phyloP scores from a whole-genome alignment of 2,888 invertebrate genomes.

The Pandemis corylana region DNA sequence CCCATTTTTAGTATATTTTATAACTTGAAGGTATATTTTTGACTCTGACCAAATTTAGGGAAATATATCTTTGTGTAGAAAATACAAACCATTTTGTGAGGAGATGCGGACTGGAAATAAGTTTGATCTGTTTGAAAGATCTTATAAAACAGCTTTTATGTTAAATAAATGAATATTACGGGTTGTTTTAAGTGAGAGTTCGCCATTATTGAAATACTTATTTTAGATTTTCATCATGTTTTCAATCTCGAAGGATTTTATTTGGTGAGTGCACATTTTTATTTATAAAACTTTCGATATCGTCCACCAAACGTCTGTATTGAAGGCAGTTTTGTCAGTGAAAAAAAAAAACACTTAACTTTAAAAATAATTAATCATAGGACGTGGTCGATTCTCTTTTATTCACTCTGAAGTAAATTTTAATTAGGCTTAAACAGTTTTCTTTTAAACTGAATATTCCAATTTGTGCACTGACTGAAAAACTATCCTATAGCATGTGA shows the following conservation, averaged over 20 bases:
- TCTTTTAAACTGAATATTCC: not conserved
- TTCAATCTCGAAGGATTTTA: not conserved
- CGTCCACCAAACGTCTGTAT: no score
- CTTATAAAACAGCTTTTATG: conserved; percentile 6
- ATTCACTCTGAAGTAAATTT: not conserved
- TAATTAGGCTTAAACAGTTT: not conserved
- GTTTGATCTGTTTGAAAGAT: conserved; percentile 22
- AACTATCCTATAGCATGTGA: not conserved
- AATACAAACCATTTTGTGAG: conserved; percentile 22
- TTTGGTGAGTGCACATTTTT: not conserved
- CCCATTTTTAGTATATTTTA: not conserved
- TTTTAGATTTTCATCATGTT: not conserved
- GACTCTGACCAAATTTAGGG: conserved; percentile 27
- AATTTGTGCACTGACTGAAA: not conserved
- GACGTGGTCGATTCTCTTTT: not conserved
- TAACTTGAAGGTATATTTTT: conserved; percentile 14
- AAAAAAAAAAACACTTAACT: no score
- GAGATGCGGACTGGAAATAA: conserved; percentile 6
- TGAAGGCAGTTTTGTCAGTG: no score
- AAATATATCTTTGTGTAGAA: conserved; percentile 26
- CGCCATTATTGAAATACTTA: not conserved
- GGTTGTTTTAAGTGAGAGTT: conserved; percentile 22
- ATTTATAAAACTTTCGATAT: not conserved
- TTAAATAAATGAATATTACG: conserved; percentile 14
- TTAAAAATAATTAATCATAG: no score